phyloP scores from a whole-genome alignment of 2,113 vertebrate species.

The Eretmochelys imbricata region DNA sequence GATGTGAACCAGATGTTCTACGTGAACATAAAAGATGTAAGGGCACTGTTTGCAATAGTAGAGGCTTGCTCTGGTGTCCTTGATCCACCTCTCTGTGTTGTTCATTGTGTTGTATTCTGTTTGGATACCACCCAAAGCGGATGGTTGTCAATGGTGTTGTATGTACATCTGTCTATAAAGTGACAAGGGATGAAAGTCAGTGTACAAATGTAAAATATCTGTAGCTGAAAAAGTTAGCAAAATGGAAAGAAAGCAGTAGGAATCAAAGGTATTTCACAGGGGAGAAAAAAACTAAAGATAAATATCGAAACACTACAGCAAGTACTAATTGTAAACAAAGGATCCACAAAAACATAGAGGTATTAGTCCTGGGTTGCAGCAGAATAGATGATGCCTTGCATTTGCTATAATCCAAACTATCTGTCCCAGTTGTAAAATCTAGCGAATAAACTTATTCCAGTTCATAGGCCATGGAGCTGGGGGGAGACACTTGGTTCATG shows the following conservation, averaged over 20 bases:
- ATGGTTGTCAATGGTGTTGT: not conserved
- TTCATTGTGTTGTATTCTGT: not conserved
- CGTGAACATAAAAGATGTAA: constrained; percentile 8
- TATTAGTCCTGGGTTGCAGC: not conserved
- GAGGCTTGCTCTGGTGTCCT: constrained; percentile 4
- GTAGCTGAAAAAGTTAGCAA: not conserved
- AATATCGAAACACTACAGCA: not conserved
- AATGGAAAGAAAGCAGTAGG: not conserved
- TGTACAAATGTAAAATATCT: not conserved
- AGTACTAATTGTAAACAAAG: not conserved
- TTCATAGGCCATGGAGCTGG: too few species aligned
- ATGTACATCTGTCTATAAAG: not conserved
- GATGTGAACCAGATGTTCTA: constrained; percentile 21
- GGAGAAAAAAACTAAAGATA: not conserved
- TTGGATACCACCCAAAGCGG: constrained; percentile 19
- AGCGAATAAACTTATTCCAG: not conserved
- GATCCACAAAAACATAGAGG: not conserved
- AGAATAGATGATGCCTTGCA: not conserved
- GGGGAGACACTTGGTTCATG: too few species aligned
- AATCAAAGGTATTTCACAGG: not conserved
- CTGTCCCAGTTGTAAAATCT: not conserved
- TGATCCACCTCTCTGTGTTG: constrained; percentile 5
- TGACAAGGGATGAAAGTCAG: not conserved
- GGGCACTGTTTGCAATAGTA: not conserved
- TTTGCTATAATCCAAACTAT: not conserved